Conservation (phyloP, 2,797 vertebrate genomes). For the Sebastes minor region DNA sequence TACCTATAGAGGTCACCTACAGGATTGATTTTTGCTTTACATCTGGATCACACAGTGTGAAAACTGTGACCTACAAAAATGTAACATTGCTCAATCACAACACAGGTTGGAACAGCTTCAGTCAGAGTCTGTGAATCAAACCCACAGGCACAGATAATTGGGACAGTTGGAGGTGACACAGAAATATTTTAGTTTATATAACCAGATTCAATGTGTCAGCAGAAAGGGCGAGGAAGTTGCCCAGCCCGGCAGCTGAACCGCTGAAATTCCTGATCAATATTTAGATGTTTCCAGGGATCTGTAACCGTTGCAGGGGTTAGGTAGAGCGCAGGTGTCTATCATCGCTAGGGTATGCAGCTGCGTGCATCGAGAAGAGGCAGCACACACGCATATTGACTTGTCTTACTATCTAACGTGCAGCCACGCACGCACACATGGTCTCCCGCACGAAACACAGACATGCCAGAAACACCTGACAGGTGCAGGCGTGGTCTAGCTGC, state of each 20-base stretch:
- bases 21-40: not conserved
- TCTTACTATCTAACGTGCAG: constrained; percentile 40
- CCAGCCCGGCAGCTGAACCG: not conserved
- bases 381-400: constrained; percentile 37
- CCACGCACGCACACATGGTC: constrained; percentile 40
- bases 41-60: not conserved
- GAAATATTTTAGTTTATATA: constrained; percentile 46
- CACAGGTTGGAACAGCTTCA: constrained; percentile 7
- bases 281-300: constrained; percentile 68
- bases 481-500: constrained; percentile 82
- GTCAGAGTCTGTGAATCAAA: constrained; percentile 12
- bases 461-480: constrained; percentile 85
- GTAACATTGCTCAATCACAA: not conserved
- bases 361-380: constrained; percentile 56
- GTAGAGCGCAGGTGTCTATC: constrained; percentile 71
- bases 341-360: constrained; percentile 69
- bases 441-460: constrained; percentile 78
- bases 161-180: constrained; percentile 2
- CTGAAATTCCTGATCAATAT: constrained; percentile 59
- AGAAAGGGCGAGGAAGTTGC: constrained; percentile 3
- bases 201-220: constrained; percentile 39
- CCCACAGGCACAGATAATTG: not conserved
- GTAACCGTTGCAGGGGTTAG: constrained; percentile 20
- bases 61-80: not conserved
- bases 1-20: not conserved